A percentile compares a stretch with the other conserved stretches of the same genome.
Evolutionary conservation across 1,140 invertebrate species (phyloP).

Genomic region (Bombyx mandarina): DNA sequence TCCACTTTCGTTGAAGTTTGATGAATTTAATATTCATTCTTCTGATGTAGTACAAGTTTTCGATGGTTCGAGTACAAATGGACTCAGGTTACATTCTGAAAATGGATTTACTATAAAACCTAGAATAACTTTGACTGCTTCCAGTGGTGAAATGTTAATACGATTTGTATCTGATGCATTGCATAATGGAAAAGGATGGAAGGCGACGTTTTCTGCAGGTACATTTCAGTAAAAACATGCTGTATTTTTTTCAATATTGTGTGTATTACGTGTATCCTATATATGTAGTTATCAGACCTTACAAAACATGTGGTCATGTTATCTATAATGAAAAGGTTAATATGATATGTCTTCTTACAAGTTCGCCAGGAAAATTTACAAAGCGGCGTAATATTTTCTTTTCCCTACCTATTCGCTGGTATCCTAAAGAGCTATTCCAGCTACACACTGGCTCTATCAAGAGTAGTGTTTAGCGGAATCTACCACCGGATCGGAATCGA

Average conservation of each 20-base stretch:
- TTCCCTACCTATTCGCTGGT: too few relatives aligned
- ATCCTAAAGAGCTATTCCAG: too few relatives aligned
- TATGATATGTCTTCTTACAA: too few relatives aligned
- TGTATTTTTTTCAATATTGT: too few relatives aligned
- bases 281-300: neutral
- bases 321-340: too few relatives aligned
- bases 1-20: constrained; percentile 89
- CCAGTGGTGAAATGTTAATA: constrained; percentile 92
- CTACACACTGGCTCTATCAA: too few relatives aligned
- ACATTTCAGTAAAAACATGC: constrained; percentile 11
- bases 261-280: constrained; percentile 7
- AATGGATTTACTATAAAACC: constrained; percentile 90
- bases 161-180: constrained; percentile 91
- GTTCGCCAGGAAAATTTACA: too few relatives aligned
- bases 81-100: constrained; percentile 88
- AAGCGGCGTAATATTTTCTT: too few relatives aligned
- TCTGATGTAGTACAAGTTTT: constrained; percentile 92
- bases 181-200: constrained; percentile 86
- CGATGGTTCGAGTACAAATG: constrained; percentile 88
- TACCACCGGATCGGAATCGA: too few relatives aligned
- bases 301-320: neutral
- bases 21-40: constrained; percentile 87
- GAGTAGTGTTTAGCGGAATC: too few relatives aligned
- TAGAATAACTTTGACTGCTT: constrained; percentile 91
- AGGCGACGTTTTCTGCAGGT: constrained; percentile 93